These are phyloP conservation scores for Cyprinodon tularosa DNA, from an alignment of 2,113 vertebrate genomes.

Conservation along the genomic window DNA sequence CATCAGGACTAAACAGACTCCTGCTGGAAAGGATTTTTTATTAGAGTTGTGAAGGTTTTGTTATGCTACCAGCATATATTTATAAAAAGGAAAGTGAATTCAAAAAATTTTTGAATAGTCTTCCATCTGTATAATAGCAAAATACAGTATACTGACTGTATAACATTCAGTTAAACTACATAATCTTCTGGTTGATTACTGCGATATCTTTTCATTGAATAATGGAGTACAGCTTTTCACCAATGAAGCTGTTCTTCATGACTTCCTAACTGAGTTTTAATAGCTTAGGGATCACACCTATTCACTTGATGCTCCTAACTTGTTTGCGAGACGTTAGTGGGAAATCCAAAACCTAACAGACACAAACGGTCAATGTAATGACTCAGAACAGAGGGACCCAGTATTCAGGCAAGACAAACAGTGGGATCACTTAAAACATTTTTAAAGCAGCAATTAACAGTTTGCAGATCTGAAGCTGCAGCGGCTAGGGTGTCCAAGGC, in stretches of 20 bases:
- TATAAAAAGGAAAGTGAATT: not conserved
- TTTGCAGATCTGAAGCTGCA: no score
- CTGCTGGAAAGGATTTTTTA: conserved; percentile 16
- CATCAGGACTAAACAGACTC: conserved; percentile 3
- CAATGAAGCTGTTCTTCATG: not conserved
- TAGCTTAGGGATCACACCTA: not conserved
- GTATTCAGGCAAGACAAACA: no score
- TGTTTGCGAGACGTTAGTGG: not conserved
- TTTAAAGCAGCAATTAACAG: no score
- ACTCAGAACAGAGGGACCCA: no score
- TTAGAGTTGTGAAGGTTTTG: conserved; percentile 1
- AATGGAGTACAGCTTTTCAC: not conserved
- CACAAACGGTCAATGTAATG: not conserved
- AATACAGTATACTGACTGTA: not conserved
- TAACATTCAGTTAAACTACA: not conserved
- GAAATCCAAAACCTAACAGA: not conserved
- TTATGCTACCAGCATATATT: not conserved
- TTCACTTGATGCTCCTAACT: no score
- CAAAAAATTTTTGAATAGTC: not conserved
- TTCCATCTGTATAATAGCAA: not conserved
- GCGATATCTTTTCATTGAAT: not conserved
- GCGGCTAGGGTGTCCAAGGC: no score
- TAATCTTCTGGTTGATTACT: not conserved
- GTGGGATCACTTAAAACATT: no score
- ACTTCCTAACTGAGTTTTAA: not conserved